A percentile compares a stretch with the other conserved stretches of the same genome.
Evolutionary conservation across 1,140 invertebrate species (phyloP).

Genomic region (Brachionus calyciflorus): DNA sequence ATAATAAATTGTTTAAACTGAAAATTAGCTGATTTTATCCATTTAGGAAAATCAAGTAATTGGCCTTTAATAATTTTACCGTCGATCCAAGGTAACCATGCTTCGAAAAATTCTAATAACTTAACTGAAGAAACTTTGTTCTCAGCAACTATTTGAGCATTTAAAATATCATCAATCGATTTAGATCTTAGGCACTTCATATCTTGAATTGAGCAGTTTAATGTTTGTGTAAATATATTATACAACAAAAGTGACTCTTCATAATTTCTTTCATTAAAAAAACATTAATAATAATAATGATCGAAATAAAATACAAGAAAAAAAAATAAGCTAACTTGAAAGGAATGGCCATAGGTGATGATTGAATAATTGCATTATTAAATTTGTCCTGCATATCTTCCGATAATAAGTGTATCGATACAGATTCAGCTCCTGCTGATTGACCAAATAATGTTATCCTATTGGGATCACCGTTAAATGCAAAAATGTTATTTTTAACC

Average conservation of each 20-base stretch:
- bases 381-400: slow-evolving; percentile 80
- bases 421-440: slow-evolving; percentile 87
- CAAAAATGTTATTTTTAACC: slow-evolving; percentile 53
- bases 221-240: neutral
- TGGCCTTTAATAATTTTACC: slow-evolving; percentile 13
- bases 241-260: slow-evolving; percentile 8
- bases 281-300: no score
- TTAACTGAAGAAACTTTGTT: slow-evolving; percentile 21
- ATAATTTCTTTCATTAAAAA: neutral
- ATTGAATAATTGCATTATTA: slow-evolving; percentile 69
- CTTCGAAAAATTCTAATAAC: slow-evolving; percentile 41
- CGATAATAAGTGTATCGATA: slow-evolving; percentile 84
- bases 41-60: slow-evolving; percentile 1
- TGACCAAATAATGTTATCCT: slow-evolving; percentile 94
- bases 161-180: slow-evolving; percentile 7
- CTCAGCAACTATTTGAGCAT: slow-evolving; percentile 12
- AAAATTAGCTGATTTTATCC: neutral
- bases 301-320: no score
- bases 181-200: neutral
- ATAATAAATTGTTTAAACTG: slow-evolving; percentile 27
- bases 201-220: neutral
- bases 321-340: no score
- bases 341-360: slow-evolving; percentile 32
- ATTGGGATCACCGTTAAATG: slow-evolving; percentile 52
- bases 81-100: slow-evolving; percentile 43